Evolutionary conservation across 2,888 invertebrate species (phyloP), one percentile per base, ranked within the genome.

Genomic region (Mystacides longicornis): DNA sequence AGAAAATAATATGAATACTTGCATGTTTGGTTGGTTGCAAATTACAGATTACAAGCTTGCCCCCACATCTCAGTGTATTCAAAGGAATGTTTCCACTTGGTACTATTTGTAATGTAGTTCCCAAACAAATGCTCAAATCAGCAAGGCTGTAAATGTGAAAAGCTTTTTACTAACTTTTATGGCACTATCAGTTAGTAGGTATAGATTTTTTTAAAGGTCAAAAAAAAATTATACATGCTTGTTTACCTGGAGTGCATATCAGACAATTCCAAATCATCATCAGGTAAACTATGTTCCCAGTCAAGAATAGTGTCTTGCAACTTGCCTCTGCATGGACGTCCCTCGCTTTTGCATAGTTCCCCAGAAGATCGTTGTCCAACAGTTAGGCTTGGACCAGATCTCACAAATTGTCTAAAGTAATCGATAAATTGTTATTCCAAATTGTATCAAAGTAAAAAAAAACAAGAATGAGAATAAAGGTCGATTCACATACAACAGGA

Each of bases 21-120:
- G 93, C 94, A 75, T 95, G 93, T 79, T 97, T 96, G 2, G 98
- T 99, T n/a, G 91, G 87, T 70, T 99, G 99, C 52, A 99, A 76
- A 75, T 99, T 99, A 61, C 97, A 89, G 64, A 98, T 92, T 18
- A 91, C 92, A 52, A 99, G 73, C 69, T 88, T 87, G 2, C 96
- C 96, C 21, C 86, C 87, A 68, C 87, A 87, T 68, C 89, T 90
- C 64, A 89, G 86, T 59, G 87, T 88, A 67, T 84, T 84, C 31
- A 95, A 71, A 2, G 98, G 98, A 63, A 98, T 75, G 71, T 91
- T 93, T 14, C 96, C 98, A 73, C 96, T 95, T 42, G 99, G 99
- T 62, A 94, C 81, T 64, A 99, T 99, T 81, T 99, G 98, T 51
- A 99, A 75, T 3, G 97, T 96, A n/a, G 97, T 96, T 27, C 99